These are phyloP conservation scores for Falcaria lacertinaria DNA, from an alignment of 2,888 invertebrate species.

Conservation along the genomic window DNA sequence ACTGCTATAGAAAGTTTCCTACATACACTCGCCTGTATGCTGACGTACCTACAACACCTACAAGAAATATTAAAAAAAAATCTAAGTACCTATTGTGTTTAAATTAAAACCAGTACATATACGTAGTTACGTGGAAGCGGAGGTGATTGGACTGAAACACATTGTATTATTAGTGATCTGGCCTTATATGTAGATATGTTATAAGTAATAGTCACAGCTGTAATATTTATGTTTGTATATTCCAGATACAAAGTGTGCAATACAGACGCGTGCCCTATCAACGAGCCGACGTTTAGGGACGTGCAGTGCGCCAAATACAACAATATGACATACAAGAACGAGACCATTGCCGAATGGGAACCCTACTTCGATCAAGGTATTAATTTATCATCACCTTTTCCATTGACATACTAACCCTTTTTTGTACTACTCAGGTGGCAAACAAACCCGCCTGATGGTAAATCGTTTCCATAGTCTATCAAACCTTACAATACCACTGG, in stretches of 20 bases:
- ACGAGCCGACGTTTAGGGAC: conserved; percentile 85
- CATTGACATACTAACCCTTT: too few species aligned
- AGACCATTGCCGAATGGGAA: conserved; percentile 83
- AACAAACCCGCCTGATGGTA: too few species aligned
- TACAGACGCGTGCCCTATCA: conserved; percentile 85
- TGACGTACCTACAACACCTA: too few species aligned
- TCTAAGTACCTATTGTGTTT: too few species aligned
- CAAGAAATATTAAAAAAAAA: too few species aligned
- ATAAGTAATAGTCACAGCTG: neutral
- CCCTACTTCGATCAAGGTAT: conserved; percentile 87
- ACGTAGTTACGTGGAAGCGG: neutral
- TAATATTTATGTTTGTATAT: conserved; percentile 11
- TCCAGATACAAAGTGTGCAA: conserved; percentile 89
- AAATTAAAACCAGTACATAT: too few species aligned
- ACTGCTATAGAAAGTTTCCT: too few species aligned
- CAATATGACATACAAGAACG: conserved; percentile 83
- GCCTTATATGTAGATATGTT: neutral
- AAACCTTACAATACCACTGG: too few species aligned
- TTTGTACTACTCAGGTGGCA: too few species aligned
- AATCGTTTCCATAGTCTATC: too few species aligned
- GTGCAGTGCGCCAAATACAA: conserved; percentile 88
- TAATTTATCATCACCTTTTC: too few species aligned
- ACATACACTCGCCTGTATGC: too few species aligned
- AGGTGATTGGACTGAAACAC: conserved; percentile 7
- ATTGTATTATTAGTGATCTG: conserved; percentile 4